These are phyloP conservation scores for Caenorhabditis imperialis DNA, from an alignment of 2,888 invertebrate genomes.

Conservation along the genomic window DNA sequence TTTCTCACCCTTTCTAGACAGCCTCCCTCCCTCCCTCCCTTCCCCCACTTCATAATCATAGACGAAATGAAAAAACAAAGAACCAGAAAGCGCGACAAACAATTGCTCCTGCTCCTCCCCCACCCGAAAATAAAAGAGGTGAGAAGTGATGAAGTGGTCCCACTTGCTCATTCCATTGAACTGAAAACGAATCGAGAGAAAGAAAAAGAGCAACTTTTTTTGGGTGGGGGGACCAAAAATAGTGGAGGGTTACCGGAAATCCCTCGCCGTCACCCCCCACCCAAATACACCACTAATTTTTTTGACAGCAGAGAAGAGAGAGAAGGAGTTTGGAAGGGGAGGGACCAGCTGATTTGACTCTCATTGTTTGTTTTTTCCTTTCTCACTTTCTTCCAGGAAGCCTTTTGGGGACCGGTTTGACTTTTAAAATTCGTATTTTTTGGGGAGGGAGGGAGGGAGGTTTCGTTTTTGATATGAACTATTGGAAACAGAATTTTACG, in stretches of 20 bases:
- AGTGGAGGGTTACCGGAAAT: slow-evolving; percentile 50
- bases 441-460: background rate
- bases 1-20: no score
- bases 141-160: slow-evolving; percentile 34
- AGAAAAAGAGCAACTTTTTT: background rate
- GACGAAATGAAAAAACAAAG: no score
- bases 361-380: slow-evolving; percentile 6
- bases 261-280: slow-evolving; percentile 35
- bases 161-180: slow-evolving; percentile 45
- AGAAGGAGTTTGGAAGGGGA: background rate
- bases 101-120: slow-evolving; percentile 12
- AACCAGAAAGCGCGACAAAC: no score
- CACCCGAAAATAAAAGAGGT: slow-evolving; percentile 3
- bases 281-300: slow-evolving; percentile 47
- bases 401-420: no score
- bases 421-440: no score
- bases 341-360: slow-evolving; percentile 27
- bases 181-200: slow-evolving; percentile 38
- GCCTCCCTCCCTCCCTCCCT: no score
- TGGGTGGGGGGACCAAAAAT: slow-evolving; percentile 3
- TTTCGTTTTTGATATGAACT: no score
- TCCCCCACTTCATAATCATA: no score
- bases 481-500: no score
- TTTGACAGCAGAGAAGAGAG: slow-evolving; percentile 7
- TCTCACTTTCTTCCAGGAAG: slow-evolving; percentile 8